Conservation (phyloP, 1,140 invertebrate genomes). For the Hirudo medicinalis region DNA sequence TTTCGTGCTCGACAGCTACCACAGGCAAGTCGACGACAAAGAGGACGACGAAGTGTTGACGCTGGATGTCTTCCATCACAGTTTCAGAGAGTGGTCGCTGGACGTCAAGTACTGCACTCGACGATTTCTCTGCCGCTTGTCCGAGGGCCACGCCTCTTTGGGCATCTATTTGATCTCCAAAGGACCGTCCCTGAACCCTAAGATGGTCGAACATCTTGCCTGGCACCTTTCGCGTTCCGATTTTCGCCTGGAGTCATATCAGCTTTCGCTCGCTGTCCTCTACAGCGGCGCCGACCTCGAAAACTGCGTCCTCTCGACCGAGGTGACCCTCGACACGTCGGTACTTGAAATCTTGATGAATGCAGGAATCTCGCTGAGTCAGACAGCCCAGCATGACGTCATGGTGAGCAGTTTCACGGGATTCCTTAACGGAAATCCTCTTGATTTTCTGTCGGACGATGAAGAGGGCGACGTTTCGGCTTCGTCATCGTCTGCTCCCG, state of each 20-base stretch:
- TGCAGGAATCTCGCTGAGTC: slow-evolving; percentile 31
- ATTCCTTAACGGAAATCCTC: slow-evolving; percentile 5
- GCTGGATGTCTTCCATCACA: slow-evolving; percentile 62
- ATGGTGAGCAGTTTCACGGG: slow-evolving; percentile 17
- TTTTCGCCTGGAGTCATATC: slow-evolving; percentile 37
- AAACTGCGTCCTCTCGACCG: slow-evolving; percentile 30
- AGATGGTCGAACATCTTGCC: slow-evolving; percentile 46
- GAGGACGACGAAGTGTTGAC: slow-evolving; percentile 47
- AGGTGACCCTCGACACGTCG: slow-evolving; percentile 34
- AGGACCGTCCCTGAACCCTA: slow-evolving; percentile 44
- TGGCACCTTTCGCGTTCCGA: slow-evolving; percentile 44
- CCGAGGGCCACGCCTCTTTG: slow-evolving; percentile 74
- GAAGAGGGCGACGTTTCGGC: not conserved
- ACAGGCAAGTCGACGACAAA: slow-evolving; percentile 61
- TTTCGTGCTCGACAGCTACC: slow-evolving; percentile 70
- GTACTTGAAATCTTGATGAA: slow-evolving; percentile 35
- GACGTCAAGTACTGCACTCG: slow-evolving; percentile 94
- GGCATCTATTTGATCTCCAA: slow-evolving; percentile 65
- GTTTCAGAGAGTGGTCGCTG: slow-evolving; percentile 80
- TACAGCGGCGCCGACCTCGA: slow-evolving; percentile 33
- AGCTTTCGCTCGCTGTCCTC: slow-evolving; percentile 40
- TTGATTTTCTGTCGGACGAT: not conserved
- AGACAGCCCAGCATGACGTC: not conserved
- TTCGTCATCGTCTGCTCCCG: not conserved
- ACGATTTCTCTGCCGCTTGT: slow-evolving; percentile 72